Conservation (phyloP, 2,888 invertebrate species). For the Agonopterix alstromeriana region DNA sequence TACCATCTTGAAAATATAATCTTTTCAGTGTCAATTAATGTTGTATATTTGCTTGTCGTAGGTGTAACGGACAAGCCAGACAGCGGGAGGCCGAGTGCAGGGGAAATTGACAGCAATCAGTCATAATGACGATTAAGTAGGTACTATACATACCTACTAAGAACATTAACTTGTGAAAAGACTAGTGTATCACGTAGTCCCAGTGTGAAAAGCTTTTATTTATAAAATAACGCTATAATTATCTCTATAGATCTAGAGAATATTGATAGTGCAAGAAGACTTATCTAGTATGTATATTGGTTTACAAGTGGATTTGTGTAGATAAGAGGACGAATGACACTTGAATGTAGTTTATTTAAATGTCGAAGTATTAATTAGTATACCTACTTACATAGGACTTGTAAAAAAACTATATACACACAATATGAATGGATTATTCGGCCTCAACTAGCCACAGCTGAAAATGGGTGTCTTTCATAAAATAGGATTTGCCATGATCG, state of each 20-base stretch:
- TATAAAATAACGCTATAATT: slow-evolving; percentile 1
- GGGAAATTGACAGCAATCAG: slow-evolving; percentile 12
- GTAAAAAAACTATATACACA: too few species aligned
- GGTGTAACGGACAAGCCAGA: slow-evolving; percentile 42
- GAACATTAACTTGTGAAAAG: not conserved
- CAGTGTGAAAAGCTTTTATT: not conserved
- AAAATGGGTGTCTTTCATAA: too few species aligned
- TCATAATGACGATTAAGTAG: not conserved
- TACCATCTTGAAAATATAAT: too few species aligned
- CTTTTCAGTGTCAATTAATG: not conserved
- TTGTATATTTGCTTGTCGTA: slow-evolving; percentile 40
- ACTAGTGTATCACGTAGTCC: too few species aligned
- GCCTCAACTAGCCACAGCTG: too few species aligned
- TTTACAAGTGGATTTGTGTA: not conserved
- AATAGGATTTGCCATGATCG: too few species aligned
- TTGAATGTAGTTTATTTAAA: not conserved
- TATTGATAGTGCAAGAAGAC: slow-evolving; percentile 39
- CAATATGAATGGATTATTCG: too few species aligned
- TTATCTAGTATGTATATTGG: slow-evolving; percentile 28
- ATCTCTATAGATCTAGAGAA: slow-evolving; percentile 18
- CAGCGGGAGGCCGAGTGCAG: slow-evolving; percentile 40
- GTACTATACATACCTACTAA: not conserved
- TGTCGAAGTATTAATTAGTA: not conserved
- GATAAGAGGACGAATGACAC: not conserved
- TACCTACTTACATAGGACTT: too few species aligned